Base-by-base conservation (phyloP, 1,140 invertebrate genomes). In the Orius laevigatus region DNA sequence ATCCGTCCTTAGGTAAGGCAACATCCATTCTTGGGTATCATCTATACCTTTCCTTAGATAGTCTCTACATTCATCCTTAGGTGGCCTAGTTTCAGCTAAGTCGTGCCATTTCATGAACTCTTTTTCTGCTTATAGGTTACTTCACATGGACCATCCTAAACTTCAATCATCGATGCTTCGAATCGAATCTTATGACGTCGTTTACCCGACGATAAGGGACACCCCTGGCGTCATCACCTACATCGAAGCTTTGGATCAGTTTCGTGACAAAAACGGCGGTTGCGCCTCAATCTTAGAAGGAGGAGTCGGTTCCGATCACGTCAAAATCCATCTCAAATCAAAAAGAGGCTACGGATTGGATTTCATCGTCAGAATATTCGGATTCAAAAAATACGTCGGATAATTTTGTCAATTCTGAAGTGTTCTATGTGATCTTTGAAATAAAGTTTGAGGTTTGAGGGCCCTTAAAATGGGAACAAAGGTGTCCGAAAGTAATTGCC, bases 331-430 rank as follows among this genome's bases (percentile, higher is more conserved):
- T 10, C 16, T 46, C 43, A 46, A 25, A 32, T 46, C 43, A 5
- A 15, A 33, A 32, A 32, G 42, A 12, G 15, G 31, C 18, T 16
- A 33, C n/a, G 43, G 43, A 2, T 14, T 46, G 18, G 43, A 46
- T 33, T 46, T 46, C 25, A 46, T 46, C 15, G 12, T 46, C 6
- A 46, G n/a, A n/a, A 42, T 20, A 14, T 51, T 47, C 36, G 39
- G 45, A 4, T 25, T 25, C 25, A 25, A 25, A 8, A 25, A 25
- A 8, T 25, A 25, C 25, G 3, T 8, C 25, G 25, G 25, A 25
- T 25, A 25, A 25, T 25, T 25, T 25, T 25, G n/a, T n/a, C n/a
- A n/a, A n/a, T n/a, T n/a, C n/a, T n/a, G n/a, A n/a, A n/a, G n/a
- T n/a, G n/a, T n/a, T n/a, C n/a, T n/a, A n/a, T n/a, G n/a, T n/a